Percentiles rank a stretch among this genome's conserved stretches.
phyloP scores from a whole-genome alignment of 2,113 vertebrate genomes.

The Sander lucioperca region DNA sequence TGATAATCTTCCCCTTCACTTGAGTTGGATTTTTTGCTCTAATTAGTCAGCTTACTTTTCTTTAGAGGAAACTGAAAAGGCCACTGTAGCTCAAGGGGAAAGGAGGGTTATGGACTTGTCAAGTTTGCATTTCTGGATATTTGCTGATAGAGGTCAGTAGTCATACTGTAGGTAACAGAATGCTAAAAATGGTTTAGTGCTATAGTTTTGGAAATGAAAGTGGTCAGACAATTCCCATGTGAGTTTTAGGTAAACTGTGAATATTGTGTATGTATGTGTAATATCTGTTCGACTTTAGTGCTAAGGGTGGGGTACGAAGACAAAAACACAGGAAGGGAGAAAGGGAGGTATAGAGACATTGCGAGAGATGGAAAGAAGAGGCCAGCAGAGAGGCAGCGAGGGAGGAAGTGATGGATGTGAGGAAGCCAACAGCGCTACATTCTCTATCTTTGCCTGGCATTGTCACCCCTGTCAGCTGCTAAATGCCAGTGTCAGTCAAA shows the following conservation, averaged over 20 bases:
- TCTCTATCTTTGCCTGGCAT: slow-evolving; percentile 78
- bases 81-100: slow-evolving; percentile 40
- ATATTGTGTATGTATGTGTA: background rate
- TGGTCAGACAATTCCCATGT: background rate
- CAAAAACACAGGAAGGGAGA: background rate
- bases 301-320: background rate
- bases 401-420: slow-evolving; percentile 67
- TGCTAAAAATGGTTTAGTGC: background rate
- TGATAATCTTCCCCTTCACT: slow-evolving; percentile 25
- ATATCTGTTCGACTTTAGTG: slow-evolving; percentile 7
- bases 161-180: slow-evolving; percentile 4
- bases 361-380: slow-evolving; percentile 24
- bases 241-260: background rate
- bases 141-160: slow-evolving; percentile 45
- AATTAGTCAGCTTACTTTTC: slow-evolving; percentile 24
- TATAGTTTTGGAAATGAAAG: background rate
- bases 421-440: slow-evolving; percentile 71
- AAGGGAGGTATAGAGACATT: slow-evolving; percentile 19
- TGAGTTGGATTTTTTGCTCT: slow-evolving; percentile 13
- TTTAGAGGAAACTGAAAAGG: slow-evolving; percentile 42
- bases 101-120: slow-evolving; percentile 30
- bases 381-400: slow-evolving; percentile 27
- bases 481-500: slow-evolving; percentile 82
- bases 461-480: slow-evolving; percentile 72
- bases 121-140: slow-evolving; percentile 51